phyloP scores from a whole-genome alignment of 2,797 vertebrate species.

The Psittacula echo region DNA sequence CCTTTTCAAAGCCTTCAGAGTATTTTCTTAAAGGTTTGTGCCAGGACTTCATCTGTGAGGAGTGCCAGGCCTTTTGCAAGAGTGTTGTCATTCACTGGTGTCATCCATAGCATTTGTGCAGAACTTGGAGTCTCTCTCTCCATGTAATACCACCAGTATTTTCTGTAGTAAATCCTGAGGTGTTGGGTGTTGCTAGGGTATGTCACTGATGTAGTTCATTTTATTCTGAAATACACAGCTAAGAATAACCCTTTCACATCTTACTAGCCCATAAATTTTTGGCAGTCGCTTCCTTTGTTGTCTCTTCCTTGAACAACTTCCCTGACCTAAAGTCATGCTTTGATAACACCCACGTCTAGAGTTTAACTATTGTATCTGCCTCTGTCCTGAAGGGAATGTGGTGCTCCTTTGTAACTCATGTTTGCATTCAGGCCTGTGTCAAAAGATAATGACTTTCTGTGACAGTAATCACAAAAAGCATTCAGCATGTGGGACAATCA shows the following conservation, averaged over 20 bases:
- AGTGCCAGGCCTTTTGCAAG: background rate
- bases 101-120: accelerated
- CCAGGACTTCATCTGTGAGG: background rate
- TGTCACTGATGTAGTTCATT: background rate
- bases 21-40: background rate
- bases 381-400: background rate
- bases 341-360: background rate
- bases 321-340: background rate
- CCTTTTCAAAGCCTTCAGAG: background rate
- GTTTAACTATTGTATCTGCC: background rate
- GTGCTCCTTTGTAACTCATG: background rate
- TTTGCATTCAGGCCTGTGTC: background rate
- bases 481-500: accelerated
- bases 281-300: slow-evolving; percentile 18
- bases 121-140: background rate
- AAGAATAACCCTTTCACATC: background rate
- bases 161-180: background rate
- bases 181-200: background rate
- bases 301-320: background rate
- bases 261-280: background rate
- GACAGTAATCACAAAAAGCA: background rate
- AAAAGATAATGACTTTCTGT: background rate
- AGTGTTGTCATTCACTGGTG: background rate
- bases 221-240: background rate
- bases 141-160: background rate